Conservation (phyloP, 2,797 vertebrate genomes). For the Loris lydekkerianus region DNA sequence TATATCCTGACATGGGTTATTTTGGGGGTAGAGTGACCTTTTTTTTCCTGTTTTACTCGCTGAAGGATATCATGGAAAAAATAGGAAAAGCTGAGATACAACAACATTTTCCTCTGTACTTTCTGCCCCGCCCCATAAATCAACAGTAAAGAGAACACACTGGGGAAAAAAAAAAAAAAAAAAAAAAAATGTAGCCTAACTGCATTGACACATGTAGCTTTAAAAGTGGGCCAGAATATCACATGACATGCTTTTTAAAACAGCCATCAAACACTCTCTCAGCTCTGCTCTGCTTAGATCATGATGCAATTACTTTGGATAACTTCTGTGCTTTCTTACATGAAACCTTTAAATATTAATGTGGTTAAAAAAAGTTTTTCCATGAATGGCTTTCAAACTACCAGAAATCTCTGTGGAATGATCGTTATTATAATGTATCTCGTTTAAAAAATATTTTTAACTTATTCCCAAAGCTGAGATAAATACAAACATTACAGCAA, state of each 20-base stretch:
- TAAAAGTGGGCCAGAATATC: not conserved
- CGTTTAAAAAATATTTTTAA: constrained; percentile 52
- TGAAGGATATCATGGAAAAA: not conserved
- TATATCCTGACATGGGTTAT: not conserved
- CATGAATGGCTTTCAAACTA: not conserved
- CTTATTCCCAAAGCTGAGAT: not conserved
- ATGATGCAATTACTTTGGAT: not conserved
- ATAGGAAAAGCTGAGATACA: not conserved
- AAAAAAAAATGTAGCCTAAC: not conserved
- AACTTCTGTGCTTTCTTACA: constrained; percentile 49
- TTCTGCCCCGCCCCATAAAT: not conserved
- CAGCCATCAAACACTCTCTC: not conserved
- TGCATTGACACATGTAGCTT: not conserved
- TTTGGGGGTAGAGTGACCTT: not conserved
- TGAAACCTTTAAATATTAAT: constrained; percentile 60
- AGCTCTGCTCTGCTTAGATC: not conserved
- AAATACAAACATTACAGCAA: constrained; percentile 6
- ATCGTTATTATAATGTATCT: constrained; percentile 44
- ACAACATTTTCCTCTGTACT: not conserved
- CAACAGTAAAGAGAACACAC: not conserved
- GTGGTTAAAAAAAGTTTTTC: constrained; percentile 48
- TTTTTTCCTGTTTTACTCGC: not conserved
- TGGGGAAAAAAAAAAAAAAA: not conserved
- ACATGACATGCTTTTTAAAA: not conserved
- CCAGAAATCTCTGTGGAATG: constrained; percentile 12